Conservation (phyloP, 1,140 invertebrate species). For the Acromyrmex charruanus region DNA sequence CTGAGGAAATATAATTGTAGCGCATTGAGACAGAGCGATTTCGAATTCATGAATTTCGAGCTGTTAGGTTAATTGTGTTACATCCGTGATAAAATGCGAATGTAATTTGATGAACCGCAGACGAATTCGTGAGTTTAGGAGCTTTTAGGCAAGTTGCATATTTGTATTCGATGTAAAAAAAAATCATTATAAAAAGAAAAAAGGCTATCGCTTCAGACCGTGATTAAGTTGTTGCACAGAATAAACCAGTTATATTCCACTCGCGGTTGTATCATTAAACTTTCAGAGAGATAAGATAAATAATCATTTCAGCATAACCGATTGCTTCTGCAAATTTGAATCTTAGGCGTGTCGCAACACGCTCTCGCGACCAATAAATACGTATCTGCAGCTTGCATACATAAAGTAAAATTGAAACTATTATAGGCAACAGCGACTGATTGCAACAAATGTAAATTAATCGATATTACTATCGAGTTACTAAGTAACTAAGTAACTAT, state of each 20-base stretch:
- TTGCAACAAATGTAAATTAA: constrained; percentile 4
- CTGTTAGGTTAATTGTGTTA: background rate
- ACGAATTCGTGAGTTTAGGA: constrained; percentile 23
- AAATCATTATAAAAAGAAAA: background rate
- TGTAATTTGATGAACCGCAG: constrained; percentile 8
- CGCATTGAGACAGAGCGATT: background rate
- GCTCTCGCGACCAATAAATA: background rate
- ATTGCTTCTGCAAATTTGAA: constrained; percentile 14
- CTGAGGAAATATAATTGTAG: background rate
- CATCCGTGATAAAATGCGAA: background rate
- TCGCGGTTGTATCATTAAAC: constrained; percentile 8
- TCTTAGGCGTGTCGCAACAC: background rate
- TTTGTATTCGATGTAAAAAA: constrained; percentile 20
- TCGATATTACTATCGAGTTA: constrained; percentile 73
- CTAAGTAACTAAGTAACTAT: constrained; percentile 76
- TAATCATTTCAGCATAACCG: background rate
- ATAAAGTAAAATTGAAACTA: background rate
- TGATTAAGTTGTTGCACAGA: constrained; percentile 32
- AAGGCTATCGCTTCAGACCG: background rate
- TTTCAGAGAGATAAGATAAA: constrained; percentile 26
- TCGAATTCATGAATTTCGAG: constrained; percentile 25
- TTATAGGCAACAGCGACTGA: constrained; percentile 1
- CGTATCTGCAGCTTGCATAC: background rate
- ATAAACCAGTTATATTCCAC: constrained; percentile 3
- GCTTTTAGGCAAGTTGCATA: constrained; percentile 19